Conservation (phyloP, 2,888 invertebrate species). For the Lithophane leautieri region DNA sequence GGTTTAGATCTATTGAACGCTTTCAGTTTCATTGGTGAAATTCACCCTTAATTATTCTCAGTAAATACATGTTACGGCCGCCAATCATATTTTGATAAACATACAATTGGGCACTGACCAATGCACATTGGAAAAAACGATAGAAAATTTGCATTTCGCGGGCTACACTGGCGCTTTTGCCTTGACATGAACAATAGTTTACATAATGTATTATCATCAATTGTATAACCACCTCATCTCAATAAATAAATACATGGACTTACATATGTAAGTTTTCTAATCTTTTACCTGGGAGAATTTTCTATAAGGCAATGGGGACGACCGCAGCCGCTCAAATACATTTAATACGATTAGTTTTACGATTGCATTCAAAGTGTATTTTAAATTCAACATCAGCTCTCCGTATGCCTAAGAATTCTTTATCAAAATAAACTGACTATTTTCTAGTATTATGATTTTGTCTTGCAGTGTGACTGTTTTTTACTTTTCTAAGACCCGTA, state of each 20-base stretch:
- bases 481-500: background rate
- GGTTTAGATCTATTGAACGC: too few species aligned
- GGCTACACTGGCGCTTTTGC: too few species aligned
- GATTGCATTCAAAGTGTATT: constrained; percentile 39
- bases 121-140: background rate
- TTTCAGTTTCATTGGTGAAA: too few species aligned
- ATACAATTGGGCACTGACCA: too few species aligned
- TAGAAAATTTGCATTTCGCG: background rate
- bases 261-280: constrained; percentile 27
- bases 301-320: constrained; percentile 17
- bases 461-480: background rate
- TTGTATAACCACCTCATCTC: background rate
- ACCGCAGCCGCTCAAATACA: constrained; percentile 37
- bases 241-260: constrained; percentile 1
- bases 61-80: too few species aligned
- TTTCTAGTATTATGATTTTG: background rate
- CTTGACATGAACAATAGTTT: background rate
- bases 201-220: too few species aligned
- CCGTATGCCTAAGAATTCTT: constrained; percentile 2
- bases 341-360: constrained; percentile 46
- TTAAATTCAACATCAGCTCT: constrained; percentile 27
- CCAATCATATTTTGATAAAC: too few species aligned
- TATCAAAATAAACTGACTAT: background rate
- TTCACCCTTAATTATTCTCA: background rate
- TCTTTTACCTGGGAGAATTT: constrained; percentile 20